Conservation (phyloP, 2,113 vertebrate species). For the Centrocercus urophasianus region DNA sequence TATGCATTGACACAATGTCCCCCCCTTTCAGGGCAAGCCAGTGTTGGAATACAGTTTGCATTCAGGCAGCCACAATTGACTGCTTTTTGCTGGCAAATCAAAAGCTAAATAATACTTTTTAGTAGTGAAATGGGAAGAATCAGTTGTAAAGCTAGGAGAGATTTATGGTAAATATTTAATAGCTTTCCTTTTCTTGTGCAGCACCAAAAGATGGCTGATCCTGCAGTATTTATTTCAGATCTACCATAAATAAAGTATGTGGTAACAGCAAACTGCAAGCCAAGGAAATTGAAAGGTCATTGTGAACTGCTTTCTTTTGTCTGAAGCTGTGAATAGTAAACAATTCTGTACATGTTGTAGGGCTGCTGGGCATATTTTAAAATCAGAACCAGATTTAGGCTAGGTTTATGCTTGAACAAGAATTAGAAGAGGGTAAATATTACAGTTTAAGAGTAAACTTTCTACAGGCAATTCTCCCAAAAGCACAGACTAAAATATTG, state of each 20-base stretch:
- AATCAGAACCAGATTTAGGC: background rate
- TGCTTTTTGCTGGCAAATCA: background rate
- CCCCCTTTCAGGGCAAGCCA: background rate
- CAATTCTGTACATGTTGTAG: background rate
- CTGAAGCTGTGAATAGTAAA: constrained; percentile 31
- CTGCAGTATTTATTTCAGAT: constrained; percentile 58
- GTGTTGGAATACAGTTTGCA: background rate
- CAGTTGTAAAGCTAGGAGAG: background rate
- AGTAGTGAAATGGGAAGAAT: background rate
- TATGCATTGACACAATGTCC: background rate
- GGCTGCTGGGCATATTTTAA: background rate
- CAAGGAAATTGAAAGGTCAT: background rate
- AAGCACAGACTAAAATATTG: background rate
- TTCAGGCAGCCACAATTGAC: background rate
- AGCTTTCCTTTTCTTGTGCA: background rate
- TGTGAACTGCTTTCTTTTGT: constrained; percentile 46
- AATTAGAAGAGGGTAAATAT: background rate
- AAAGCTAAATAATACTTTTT: background rate
- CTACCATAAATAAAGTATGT: constrained; percentile 56
- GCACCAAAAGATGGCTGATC: constrained; percentile 47
- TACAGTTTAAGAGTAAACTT: background rate
- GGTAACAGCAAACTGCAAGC: constrained; percentile 46
- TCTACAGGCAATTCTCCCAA: background rate
- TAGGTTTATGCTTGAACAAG: background rate
- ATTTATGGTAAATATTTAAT: constrained; percentile 46